A percentile compares a stretch with the other conserved stretches of the same genome.
These are phyloP conservation scores for Clunio marinus DNA, from an alignment of 2,888 invertebrate species.

Conservation along the genomic window DNA sequence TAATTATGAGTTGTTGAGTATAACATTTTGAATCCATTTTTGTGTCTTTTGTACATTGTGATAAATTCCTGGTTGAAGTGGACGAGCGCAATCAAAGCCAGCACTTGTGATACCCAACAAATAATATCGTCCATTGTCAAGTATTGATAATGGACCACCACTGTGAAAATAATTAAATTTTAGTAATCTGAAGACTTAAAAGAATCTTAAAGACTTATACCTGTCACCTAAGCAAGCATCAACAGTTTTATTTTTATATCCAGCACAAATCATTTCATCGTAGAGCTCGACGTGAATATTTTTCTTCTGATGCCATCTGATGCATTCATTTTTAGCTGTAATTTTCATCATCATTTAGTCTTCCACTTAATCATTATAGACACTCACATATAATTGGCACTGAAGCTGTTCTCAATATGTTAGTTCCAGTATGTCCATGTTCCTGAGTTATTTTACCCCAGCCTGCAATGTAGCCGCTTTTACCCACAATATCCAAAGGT, in stretches of 20 bases:
- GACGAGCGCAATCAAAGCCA: slow-evolving; percentile 80
- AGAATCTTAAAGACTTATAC: no score
- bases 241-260: slow-evolving; percentile 27
- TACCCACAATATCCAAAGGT: slow-evolving; percentile 53
- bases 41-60: slow-evolving; percentile 71
- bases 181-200: slow-evolving; percentile 41
- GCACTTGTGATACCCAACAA: slow-evolving; percentile 76
- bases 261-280: slow-evolving; percentile 79
- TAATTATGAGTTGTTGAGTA: slow-evolving; percentile 44
- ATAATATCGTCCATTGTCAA: slow-evolving; percentile 67
- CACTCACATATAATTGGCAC: slow-evolving; percentile 74
- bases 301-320: slow-evolving; percentile 75
- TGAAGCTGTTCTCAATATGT: slow-evolving; percentile 71
- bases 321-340: slow-evolving; percentile 66
- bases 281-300: slow-evolving; percentile 72
- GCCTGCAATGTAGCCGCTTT: slow-evolving; percentile 65
- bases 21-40: slow-evolving; percentile 63
- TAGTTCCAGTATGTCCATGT: slow-evolving; percentile 72
- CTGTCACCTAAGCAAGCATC: slow-evolving; percentile 18
- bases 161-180: slow-evolving; percentile 48
- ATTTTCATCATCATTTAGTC: neutral
- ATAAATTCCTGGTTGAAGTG: slow-evolving; percentile 82
- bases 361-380: no score
- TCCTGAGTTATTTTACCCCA: slow-evolving; percentile 79
- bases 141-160: slow-evolving; percentile 71